phyloP scores from a whole-genome alignment of 2,113 vertebrate species.

The Lates calcarifer region DNA sequence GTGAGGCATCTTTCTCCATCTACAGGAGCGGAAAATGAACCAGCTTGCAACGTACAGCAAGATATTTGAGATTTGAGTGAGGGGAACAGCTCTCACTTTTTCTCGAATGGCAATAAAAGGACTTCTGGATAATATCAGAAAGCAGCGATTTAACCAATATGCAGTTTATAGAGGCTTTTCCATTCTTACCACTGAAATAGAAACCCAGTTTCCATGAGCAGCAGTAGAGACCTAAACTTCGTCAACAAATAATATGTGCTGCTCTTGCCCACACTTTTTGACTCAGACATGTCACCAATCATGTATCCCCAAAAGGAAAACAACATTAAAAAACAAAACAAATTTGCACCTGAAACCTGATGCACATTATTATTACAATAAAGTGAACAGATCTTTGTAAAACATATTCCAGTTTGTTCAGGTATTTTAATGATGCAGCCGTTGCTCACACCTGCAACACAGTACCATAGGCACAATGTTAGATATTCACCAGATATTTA shows the following conservation, averaged over 20 bases:
- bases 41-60: not conserved
- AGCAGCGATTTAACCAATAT: not conserved
- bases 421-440: not conserved
- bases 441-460: not conserved
- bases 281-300: not conserved
- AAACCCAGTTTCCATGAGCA: too few species aligned
- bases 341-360: not conserved
- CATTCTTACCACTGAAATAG: not conserved
- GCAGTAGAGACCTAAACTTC: not conserved
- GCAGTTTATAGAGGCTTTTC: not conserved
- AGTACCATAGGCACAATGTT: not conserved
- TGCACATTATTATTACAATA: not conserved
- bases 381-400: not conserved
- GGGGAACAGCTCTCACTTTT: not conserved
- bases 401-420: not conserved
- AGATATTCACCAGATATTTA: conserved; percentile 61
- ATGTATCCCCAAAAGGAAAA: not conserved
- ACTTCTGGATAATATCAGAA: not conserved
- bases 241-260: not conserved
- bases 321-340: not conserved
- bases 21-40: not conserved
- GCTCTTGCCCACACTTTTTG: too few species aligned
- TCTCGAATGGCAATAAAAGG: not conserved
- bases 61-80: not conserved
- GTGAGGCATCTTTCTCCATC: not conserved